These are phyloP conservation scores for Arnoldichthys spilopterus DNA, from an alignment of 2,797 vertebrate species.

Conservation along the genomic window DNA sequence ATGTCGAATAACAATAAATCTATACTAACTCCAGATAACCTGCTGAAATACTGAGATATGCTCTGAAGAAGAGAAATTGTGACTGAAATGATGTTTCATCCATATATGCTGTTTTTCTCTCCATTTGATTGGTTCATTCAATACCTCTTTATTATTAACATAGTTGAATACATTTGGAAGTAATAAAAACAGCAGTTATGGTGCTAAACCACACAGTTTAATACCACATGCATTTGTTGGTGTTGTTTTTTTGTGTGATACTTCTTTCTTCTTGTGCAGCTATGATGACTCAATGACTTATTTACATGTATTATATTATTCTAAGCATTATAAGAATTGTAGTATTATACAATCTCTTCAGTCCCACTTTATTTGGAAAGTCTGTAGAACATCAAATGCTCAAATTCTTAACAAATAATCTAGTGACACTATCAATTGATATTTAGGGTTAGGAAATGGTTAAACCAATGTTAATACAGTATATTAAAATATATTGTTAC, in stretches of 20 bases:
- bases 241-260: neutral
- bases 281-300: too few species aligned
- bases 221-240: neutral
- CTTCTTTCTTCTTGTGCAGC: too few species aligned
- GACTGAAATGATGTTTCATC: slow-evolving; percentile 12
- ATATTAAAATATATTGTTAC: neutral
- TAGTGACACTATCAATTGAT: too few species aligned
- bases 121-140: slow-evolving; percentile 8
- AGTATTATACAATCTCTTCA: too few species aligned
- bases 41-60: neutral
- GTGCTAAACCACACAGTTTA: neutral
- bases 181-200: neutral
- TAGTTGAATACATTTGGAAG: neutral
- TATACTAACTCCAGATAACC: slow-evolving; percentile 1
- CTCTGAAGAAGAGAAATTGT: slow-evolving; percentile 10
- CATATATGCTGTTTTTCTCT: neutral
- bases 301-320: too few species aligned
- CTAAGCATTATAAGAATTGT: too few species aligned
- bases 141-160: neutral
- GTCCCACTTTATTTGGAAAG: too few species aligned
- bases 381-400: too few species aligned
- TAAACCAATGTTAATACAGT: too few species aligned
- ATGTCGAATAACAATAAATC: slow-evolving; percentile 15
- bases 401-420: too few species aligned
- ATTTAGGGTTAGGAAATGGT: too few species aligned